A percentile compares a stretch with the other conserved stretches of the same genome.
These are phyloP conservation scores for Amphilophus citrinellus DNA, from an alignment of 2,113 vertebrate species.

Conservation along the genomic window DNA sequence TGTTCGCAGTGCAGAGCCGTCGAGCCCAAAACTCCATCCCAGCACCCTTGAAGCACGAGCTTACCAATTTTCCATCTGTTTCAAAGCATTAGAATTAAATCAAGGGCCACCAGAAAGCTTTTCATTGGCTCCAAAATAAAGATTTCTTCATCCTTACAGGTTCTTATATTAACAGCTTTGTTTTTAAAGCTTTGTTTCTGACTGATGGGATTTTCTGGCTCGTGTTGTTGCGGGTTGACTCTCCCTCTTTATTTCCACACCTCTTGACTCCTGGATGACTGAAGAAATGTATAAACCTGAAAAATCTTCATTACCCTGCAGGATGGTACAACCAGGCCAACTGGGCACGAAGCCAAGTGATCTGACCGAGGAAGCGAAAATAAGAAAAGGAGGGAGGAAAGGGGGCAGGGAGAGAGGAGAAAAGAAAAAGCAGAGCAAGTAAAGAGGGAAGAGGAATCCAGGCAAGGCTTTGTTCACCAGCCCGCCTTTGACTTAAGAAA, in stretches of 20 bases:
- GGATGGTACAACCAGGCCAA: slow-evolving; percentile 18
- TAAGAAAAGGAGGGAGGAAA: neutral
- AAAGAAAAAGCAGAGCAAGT: neutral
- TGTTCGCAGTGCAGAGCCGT: neutral
- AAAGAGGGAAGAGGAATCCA: slow-evolving; percentile 20
- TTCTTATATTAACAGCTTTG: neutral
- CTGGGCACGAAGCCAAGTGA: slow-evolving; percentile 38
- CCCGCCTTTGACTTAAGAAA: slow-evolving; percentile 28
- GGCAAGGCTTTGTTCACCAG: slow-evolving; percentile 48
- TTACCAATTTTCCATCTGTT: neutral
- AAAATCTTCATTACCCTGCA: slow-evolving; percentile 39
- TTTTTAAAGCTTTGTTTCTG: neutral
- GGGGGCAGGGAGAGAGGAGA: neutral
- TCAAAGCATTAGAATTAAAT: neutral
- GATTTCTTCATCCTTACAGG: neutral
- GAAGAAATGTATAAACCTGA: neutral
- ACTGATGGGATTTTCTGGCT: accelerated
- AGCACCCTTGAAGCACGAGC: neutral
- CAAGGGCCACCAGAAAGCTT: neutral
- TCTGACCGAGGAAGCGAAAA: slow-evolving; percentile 32
- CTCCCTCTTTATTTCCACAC: slow-evolving; percentile 11
- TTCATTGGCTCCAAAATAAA: neutral
- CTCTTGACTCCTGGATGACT: slow-evolving; percentile 6
- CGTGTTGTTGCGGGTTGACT: neutral
- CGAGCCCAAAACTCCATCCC: neutral